Percentiles rank a stretch among this genome's conserved stretches.
phyloP scores from a whole-genome alignment of 2,888 invertebrate species.

The Eurois occulta region DNA sequence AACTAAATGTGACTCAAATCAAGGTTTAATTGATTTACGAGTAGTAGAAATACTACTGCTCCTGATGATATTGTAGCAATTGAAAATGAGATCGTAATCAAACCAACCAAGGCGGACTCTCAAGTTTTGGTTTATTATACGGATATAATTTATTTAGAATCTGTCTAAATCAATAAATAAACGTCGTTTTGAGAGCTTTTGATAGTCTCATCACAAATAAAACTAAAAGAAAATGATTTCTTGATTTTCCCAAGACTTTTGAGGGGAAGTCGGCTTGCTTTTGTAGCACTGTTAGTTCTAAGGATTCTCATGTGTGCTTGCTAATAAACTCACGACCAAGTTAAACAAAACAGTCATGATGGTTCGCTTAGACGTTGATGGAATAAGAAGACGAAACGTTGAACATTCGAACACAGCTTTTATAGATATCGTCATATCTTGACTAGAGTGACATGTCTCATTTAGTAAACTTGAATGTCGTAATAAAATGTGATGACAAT shows the following conservation, averaged over 20 bases:
- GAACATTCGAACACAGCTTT: background rate
- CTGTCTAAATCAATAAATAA: background rate
- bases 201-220: background rate
- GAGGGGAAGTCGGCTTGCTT: conserved; percentile 21
- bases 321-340: conserved; percentile 44
- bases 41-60: background rate
- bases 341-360: conserved; percentile 35
- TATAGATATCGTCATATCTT: background rate
- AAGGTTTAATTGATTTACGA: background rate
- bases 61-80: too few species aligned
- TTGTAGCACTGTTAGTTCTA: background rate
- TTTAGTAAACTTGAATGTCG: background rate
- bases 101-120: background rate
- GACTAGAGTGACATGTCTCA: background rate
- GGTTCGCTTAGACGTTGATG: conserved; percentile 1
- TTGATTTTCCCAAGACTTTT: conserved; percentile 17
- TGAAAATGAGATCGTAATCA: too few species aligned
- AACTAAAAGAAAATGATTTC: background rate
- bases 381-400: conserved; percentile 24
- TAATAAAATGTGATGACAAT: background rate
- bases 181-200: background rate
- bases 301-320: conserved; percentile 33
- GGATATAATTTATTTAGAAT: background rate
- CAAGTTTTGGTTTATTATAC: background rate
- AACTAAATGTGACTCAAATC: background rate